Evolutionary conservation across 2,888 invertebrate species (phyloP), one percentile per base, ranked within the genome.

Genomic region (Pinctada fucata): DNA sequence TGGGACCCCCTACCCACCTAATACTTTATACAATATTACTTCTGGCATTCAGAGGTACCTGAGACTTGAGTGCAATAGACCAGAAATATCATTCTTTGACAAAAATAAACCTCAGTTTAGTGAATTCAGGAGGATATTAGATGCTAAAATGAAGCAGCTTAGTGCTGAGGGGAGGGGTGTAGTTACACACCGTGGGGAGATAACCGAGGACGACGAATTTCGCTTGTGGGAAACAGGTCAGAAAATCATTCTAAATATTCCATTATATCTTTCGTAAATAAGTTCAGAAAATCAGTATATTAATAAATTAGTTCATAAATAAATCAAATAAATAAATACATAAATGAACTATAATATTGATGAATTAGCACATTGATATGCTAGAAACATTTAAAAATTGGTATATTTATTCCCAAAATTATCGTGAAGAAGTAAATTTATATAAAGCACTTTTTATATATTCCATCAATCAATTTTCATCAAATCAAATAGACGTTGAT

Each of bases 141-240:
- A 78, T 50, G 47, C 63, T 31, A 3, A 58, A 3, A 78, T 74
- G 78, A 78, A 78, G 51, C 67, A 76, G 47, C 48, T 70, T 10
- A 70, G 68, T 13, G 3, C n/a, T 31, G 3, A 72, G n/a, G 67
- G 72, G 58, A 67, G 13, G 69, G 78, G 78, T 58, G 50, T 78
- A 48, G 78, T 72, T 8, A 78, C 68, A 31, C 74, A 78, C 48
- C 47, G 73, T 1, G 3, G 69, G 8, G 58, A 76, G 8, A 50
- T 76, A n/a, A 74, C 73, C n/a, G 52, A 48, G 10, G 74, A 76
- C 6, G 74, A 80, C 52, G 76, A 80, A 68, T 13, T 10, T 13
- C 13, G 16, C 8, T 52, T 80, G 10, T 80, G 74, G 80, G 65
- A 72, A 2, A 49, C 3, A n/a, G 58, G 74, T 63, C 66, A 76